Evolutionary conservation across 2,888 invertebrate genomes (phyloP), one percentile per base, ranked within the genome.

Genomic region (Cryptophagus acutangulus): DNA sequence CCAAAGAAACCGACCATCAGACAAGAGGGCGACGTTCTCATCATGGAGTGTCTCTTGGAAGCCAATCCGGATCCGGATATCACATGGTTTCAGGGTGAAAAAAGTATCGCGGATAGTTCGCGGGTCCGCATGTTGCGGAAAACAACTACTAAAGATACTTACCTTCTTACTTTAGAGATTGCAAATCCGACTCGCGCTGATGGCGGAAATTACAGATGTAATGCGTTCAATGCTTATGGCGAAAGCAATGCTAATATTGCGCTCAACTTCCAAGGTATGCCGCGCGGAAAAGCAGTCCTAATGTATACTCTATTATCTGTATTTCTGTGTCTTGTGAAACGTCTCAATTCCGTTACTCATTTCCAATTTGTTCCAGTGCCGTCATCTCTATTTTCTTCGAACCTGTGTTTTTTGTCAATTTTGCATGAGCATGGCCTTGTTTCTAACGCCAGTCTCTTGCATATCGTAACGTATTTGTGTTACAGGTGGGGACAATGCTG

Each of bases 201-300:
- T 73, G 97, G 96, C 63, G 99, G 99, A 59, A 92, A 92, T 73
- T 99, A 97, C 78, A 85, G 96, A 67, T 97, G 97, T 78, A 96
- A 96, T 73, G 99, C 97, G 63, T 88, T 94, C 77, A 99, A 99
- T 79, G 83, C 87, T 71, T 87, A 85, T 74, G 99, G 99, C 72
- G 97, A 99, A 79, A 95, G 95, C 77, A 99, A 99, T 78, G 99
- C 99, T 63, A 99, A 97, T 75, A 97, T 99, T 76, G 93, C 96
- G 68, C 87, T 99, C 67, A 99, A 99, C 75, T 94, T 97, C 79
- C 92, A 94, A 88, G 94, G 94, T 92, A 86, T 79, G 74, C 55
- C 51, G 59, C 46, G 40, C 33, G 34, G 40, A 41, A 40, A 45
- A 41, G 48, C 44, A 51, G 43, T 43, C 49, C 17, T 25, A 42